Percentiles rank a stretch among this genome's conserved stretches.
phyloP scores from a whole-genome alignment of 2,797 vertebrate genomes.

The Erethizon dorsatum region DNA sequence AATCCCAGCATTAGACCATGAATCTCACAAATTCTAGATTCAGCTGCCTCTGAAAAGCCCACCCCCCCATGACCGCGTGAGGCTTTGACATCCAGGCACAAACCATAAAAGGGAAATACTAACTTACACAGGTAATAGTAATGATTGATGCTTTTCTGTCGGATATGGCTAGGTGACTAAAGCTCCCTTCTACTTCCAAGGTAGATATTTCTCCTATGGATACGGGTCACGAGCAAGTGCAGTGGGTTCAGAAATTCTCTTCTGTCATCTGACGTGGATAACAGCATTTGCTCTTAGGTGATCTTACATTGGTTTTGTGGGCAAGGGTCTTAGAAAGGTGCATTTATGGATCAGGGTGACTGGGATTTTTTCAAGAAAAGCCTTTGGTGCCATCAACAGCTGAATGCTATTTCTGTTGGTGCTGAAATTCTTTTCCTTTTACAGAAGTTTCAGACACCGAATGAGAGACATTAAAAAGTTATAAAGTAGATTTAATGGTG shows the following conservation, averaged over 20 bases:
- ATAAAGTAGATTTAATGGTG: slow-evolving; percentile 62
- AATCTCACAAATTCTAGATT: not conserved
- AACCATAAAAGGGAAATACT: not conserved
- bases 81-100: too few species aligned
- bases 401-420: not conserved
- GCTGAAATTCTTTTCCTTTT: slow-evolving; percentile 79
- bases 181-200: not conserved
- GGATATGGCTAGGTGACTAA: not conserved
- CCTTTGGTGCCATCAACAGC: not conserved
- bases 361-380: not conserved
- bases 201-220: not conserved
- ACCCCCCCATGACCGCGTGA: not conserved
- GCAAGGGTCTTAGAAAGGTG: not conserved
- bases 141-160: not conserved
- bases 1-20: not conserved
- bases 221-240: rapidly evolving
- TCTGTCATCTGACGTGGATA: not conserved
- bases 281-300: not conserved
- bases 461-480: slow-evolving; percentile 53
- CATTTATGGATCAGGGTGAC: not conserved
- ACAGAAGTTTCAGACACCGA: slow-evolving; percentile 63
- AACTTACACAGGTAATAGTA: not conserved
- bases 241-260: not conserved
- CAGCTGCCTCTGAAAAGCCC: not conserved
- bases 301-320: not conserved